phyloP scores from a whole-genome alignment of 2,113 vertebrate species.

The Hypomesus transpacificus region DNA sequence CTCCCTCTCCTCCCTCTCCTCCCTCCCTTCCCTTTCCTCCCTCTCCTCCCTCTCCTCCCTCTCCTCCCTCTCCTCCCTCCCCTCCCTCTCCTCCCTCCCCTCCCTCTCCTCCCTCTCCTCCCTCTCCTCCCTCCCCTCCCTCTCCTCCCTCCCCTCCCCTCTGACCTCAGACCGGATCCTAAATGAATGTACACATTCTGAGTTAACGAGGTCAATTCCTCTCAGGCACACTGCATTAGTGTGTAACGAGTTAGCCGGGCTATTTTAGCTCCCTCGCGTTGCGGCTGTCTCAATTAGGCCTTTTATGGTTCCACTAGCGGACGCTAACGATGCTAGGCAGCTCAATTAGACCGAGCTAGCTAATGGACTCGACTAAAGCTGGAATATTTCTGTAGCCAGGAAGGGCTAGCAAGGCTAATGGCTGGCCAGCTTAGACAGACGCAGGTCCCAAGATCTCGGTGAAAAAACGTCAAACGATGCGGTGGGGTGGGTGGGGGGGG shows the following conservation, averaged over 20 bases:
- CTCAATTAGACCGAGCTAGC: conserved; percentile 39
- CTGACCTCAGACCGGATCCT: conserved; percentile 3
- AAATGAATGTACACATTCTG: conserved; percentile 35
- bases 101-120: too few species aligned
- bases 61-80: too few species aligned
- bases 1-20: too few species aligned
- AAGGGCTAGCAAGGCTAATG: not conserved
- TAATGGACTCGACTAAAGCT: conserved; percentile 38
- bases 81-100: too few species aligned
- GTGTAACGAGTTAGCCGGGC: conserved; percentile 28
- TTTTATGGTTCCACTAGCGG: conserved; percentile 17
- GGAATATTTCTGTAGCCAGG: conserved; percentile 33
- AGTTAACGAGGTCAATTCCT: conserved; percentile 57
- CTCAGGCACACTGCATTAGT: conserved; percentile 41
- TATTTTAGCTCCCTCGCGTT: conserved; percentile 47
- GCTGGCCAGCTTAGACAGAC: not conserved
- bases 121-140: too few species aligned
- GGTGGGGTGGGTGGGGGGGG: too few species aligned
- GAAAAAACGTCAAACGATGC: too few species aligned
- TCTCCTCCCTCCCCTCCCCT: too few species aligned
- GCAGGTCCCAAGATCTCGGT: too few species aligned
- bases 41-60: too few species aligned
- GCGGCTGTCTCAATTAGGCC: conserved; percentile 19
- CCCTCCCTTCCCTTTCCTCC: too few species aligned
- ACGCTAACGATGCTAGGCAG: conserved; percentile 38